Percentiles rank a stretch among this genome's conserved stretches.
Evolutionary conservation across 2,888 invertebrate genomes (phyloP).

Genomic region (Leucophenga maculata): DNA sequence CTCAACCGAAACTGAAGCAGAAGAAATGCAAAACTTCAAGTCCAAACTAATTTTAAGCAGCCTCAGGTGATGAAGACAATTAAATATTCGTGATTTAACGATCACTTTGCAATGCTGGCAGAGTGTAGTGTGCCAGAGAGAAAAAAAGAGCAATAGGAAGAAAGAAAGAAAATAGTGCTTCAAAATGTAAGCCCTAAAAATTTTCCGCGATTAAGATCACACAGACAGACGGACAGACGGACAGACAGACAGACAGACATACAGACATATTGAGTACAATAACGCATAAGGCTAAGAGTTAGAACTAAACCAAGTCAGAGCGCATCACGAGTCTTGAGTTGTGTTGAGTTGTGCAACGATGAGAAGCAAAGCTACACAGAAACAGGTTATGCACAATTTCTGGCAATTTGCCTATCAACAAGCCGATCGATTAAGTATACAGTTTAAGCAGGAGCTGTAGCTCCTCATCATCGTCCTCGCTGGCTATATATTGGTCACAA

Average conservation of each 20-base stretch:
- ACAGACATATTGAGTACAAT: no score
- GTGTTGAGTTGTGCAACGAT: constrained; percentile 29
- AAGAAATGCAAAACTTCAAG: constrained; percentile 54
- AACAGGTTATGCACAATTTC: constrained; percentile 63
- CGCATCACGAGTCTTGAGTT: constrained; percentile 62
- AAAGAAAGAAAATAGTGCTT: constrained; percentile 31
- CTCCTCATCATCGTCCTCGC: constrained; percentile 10
- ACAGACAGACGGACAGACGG: constrained; percentile 39
- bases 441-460: constrained; percentile 41
- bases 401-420: constrained; percentile 69
- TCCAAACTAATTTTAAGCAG: constrained; percentile 67
- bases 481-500: constrained; percentile 58
- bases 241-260: background rate
- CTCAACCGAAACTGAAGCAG: constrained; percentile 15
- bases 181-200: constrained; percentile 56
- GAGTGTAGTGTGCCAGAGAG: background rate
- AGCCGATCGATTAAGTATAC: constrained; percentile 65
- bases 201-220: constrained; percentile 58
- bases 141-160: constrained; percentile 29
- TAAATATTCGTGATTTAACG: constrained; percentile 73
- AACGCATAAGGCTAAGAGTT: constrained; percentile 1
- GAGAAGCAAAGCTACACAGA: constrained; percentile 26
- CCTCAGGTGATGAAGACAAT: constrained; percentile 72
- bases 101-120: constrained; percentile 68
- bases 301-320: constrained; percentile 41